phyloP scores from a whole-genome alignment of 2,797 vertebrate genomes.

The Anguilla obscura region DNA sequence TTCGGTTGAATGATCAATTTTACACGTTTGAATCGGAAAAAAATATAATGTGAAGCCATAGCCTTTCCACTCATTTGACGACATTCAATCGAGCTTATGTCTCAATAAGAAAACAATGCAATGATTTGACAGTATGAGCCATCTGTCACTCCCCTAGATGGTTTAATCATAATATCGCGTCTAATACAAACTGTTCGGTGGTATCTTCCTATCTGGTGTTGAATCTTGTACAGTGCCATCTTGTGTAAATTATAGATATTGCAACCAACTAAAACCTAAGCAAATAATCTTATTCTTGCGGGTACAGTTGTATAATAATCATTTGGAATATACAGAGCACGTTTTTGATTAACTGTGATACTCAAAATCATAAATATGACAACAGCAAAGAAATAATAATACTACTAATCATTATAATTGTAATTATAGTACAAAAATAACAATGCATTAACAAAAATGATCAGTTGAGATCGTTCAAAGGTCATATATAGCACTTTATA shows the following conservation, averaged over 20 bases:
- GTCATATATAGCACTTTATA: neutral
- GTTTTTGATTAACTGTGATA: neutral
- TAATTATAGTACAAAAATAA: neutral
- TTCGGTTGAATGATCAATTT: neutral
- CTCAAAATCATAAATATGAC: neutral
- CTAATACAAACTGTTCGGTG: slow-evolving; percentile 6
- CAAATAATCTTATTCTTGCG: neutral
- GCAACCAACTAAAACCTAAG: slow-evolving; percentile 2
- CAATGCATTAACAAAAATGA: neutral
- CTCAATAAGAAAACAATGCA: neutral
- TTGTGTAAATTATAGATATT: slow-evolving; percentile 5
- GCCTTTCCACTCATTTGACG: neutral
- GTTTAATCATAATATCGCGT: slow-evolving; percentile 4
- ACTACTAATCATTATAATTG: neutral
- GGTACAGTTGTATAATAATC: neutral
- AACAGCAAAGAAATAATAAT: neutral
- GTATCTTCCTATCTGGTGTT: slow-evolving; percentile 23
- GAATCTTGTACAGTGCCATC: slow-evolving; percentile 26
- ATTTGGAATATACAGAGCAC: neutral
- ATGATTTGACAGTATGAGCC: neutral
- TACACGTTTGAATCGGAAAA: neutral
- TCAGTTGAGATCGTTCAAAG: neutral
- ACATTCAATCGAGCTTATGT: neutral
- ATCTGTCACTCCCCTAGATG: neutral
- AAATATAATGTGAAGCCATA: neutral